Conservation (phyloP, 2,888 invertebrate species). For the Alsophila aescularia region DNA sequence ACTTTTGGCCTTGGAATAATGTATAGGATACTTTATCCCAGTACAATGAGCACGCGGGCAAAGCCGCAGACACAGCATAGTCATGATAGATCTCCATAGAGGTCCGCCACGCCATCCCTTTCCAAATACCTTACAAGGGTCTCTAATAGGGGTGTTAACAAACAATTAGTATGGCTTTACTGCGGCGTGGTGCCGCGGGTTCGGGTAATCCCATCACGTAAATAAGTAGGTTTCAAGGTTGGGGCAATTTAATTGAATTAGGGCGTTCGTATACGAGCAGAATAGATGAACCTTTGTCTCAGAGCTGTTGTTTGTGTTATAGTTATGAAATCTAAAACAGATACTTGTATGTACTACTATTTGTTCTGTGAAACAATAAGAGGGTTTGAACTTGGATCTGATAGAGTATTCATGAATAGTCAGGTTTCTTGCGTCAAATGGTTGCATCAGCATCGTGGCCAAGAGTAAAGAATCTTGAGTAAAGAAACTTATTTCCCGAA, state of each 20-base stretch:
- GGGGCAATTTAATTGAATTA: constrained; percentile 23
- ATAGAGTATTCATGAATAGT: too few species aligned
- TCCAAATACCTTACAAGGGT: constrained; percentile 22
- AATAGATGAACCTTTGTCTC: constrained; percentile 21
- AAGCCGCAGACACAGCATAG: too few species aligned
- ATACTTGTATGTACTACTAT: too few species aligned
- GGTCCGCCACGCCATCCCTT: constrained; percentile 5
- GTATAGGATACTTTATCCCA: too few species aligned
- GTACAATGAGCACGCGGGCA: too few species aligned
- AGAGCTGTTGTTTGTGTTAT: not conserved
- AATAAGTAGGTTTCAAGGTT: constrained; percentile 28
- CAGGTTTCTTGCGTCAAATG: too few species aligned
- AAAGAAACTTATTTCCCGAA: too few species aligned
- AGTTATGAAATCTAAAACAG: not conserved
- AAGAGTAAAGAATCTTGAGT: too few species aligned
- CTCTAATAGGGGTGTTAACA: constrained; percentile 45
- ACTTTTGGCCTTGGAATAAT: too few species aligned
- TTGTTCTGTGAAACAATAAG: too few species aligned
- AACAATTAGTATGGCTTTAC: constrained; percentile 52
- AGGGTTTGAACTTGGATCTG: too few species aligned
- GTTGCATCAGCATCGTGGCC: too few species aligned
- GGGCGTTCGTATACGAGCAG: not conserved
- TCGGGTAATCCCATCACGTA: constrained; percentile 27
- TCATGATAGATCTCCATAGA: constrained; percentile 9
- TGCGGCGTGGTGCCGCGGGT: constrained; percentile 21